phyloP scores from a whole-genome alignment of 2,888 invertebrate genomes.

The Listrodromus nycthemerus region DNA sequence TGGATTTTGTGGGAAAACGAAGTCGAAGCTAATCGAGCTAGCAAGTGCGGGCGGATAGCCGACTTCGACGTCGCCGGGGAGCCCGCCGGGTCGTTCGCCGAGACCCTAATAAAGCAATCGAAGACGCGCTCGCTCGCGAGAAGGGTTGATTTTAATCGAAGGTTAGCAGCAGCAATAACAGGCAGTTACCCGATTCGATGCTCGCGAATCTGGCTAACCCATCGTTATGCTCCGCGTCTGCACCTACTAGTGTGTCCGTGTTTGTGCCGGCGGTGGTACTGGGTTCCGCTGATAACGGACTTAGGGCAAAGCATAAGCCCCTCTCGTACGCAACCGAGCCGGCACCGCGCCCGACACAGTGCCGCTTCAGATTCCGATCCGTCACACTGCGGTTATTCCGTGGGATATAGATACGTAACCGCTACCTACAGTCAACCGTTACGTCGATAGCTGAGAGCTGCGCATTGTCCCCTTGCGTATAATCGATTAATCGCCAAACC shows the following conservation, averaged over 20 bases:
- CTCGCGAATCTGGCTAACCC: conserved; percentile 33
- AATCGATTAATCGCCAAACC: conserved; percentile 76
- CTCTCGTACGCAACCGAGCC: conserved; percentile 51
- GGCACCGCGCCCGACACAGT: conserved; percentile 50
- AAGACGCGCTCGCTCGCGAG: conserved; percentile 19
- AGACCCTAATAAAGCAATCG: conserved; percentile 42
- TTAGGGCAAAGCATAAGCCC: conserved; percentile 70
- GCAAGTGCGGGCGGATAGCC: not conserved
- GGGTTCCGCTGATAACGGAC: conserved; percentile 81
- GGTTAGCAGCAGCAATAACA: conserved; percentile 76
- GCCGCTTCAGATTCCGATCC: conserved; percentile 67
- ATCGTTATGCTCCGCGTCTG: conserved; percentile 48
- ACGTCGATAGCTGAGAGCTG: conserved; percentile 18
- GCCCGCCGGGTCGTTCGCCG: conserved; percentile 1
- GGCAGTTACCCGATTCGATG: conserved; percentile 75
- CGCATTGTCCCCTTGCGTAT: conserved; percentile 50
- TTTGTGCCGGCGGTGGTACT: conserved; percentile 67
- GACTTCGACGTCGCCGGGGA: not conserved
- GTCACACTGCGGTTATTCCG: conserved; percentile 63
- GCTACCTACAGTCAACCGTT: conserved; percentile 68
- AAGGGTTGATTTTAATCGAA: conserved; percentile 77
- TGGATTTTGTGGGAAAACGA: not conserved
- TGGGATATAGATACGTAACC: conserved; percentile 49
- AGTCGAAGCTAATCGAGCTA: not conserved
- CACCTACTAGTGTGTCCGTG: conserved; percentile 47